Percentiles rank a stretch among this genome's conserved stretches.
Evolutionary conservation across 1,140 invertebrate genomes (phyloP).

Genomic region (Lycorma delicatula): DNA sequence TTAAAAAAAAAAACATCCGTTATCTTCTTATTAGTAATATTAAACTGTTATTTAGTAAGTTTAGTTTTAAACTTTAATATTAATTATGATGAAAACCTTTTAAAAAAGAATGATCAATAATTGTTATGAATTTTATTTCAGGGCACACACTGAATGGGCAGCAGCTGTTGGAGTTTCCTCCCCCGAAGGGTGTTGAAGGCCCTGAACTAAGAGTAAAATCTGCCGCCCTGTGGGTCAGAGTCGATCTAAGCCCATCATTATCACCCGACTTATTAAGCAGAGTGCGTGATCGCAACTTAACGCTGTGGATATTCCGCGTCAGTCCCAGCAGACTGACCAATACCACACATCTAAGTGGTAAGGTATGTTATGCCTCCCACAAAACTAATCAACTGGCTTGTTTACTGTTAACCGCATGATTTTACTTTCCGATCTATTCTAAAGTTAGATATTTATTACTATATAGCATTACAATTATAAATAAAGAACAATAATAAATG

Average conservation of each 20-base stretch:
- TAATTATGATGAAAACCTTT: no score
- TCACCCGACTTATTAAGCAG: slow-evolving; percentile 31
- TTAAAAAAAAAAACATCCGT: no score
- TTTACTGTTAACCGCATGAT: not conserved
- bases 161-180: slow-evolving; percentile 71
- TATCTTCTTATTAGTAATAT: no score
- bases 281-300: slow-evolving; percentile 42
- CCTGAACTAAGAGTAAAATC: slow-evolving; percentile 55
- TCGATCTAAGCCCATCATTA: slow-evolving; percentile 39
- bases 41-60: no score
- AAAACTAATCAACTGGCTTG: not conserved
- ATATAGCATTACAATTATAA: no score
- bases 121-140: slow-evolving; percentile 41
- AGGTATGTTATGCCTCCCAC: slow-evolving; percentile 37
- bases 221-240: slow-evolving; percentile 65
- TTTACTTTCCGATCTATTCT: no score
- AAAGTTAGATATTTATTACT: no score
- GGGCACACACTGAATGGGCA: slow-evolving; percentile 74
- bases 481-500: no score
- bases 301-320: slow-evolving; percentile 57
- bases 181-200: slow-evolving; percentile 40
- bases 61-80: no score
- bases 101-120: no score
- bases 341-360: slow-evolving; percentile 46
- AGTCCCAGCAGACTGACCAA: slow-evolving; percentile 39